A percentile compares a stretch with the other conserved stretches of the same genome.
phyloP scores from a whole-genome alignment of 1,140 invertebrate genomes.

The Maniola jurtina region DNA sequence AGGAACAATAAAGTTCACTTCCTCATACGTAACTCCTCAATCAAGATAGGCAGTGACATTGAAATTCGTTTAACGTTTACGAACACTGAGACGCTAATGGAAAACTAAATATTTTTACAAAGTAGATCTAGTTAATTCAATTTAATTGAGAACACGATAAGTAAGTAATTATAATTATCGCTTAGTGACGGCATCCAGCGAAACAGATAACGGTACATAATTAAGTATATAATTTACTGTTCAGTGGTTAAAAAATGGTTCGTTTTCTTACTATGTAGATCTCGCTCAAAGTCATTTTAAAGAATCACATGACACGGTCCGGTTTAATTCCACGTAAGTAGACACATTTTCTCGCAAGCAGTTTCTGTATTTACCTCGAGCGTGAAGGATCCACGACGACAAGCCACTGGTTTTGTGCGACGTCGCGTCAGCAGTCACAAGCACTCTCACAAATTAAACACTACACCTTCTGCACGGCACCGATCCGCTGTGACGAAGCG shows the following conservation, averaged over 20 bases:
- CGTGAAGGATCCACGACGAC: conserved; percentile 60
- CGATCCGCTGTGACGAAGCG: conserved; percentile 33
- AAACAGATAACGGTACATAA: conserved; percentile 25
- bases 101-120: conserved; percentile 3
- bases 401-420: conserved; percentile 48
- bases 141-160: conserved; percentile 10
- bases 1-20: conserved; percentile 56
- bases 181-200: conserved; percentile 16
- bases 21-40: conserved; percentile 66
- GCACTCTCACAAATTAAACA: conserved; percentile 63
- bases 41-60: conserved; percentile 62
- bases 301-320: conserved; percentile 49
- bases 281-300: conserved; percentile 1
- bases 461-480: conserved; percentile 45
- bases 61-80: conserved; percentile 39
- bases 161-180: conserved; percentile 23
- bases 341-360: conserved; percentile 44
- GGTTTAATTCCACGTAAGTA: conserved; percentile 69
- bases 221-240: not conserved
- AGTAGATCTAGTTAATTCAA: conserved; percentile 20
- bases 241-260: not conserved
- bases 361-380: conserved; percentile 63
- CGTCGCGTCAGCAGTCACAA: conserved; percentile 58
- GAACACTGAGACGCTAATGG: not conserved
- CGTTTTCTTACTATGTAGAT: not conserved